A percentile compares a stretch with the other conserved stretches of the same genome.
Conservation (phyloP, 1,140 invertebrate species). For the Penaeus japonicus region DNA sequence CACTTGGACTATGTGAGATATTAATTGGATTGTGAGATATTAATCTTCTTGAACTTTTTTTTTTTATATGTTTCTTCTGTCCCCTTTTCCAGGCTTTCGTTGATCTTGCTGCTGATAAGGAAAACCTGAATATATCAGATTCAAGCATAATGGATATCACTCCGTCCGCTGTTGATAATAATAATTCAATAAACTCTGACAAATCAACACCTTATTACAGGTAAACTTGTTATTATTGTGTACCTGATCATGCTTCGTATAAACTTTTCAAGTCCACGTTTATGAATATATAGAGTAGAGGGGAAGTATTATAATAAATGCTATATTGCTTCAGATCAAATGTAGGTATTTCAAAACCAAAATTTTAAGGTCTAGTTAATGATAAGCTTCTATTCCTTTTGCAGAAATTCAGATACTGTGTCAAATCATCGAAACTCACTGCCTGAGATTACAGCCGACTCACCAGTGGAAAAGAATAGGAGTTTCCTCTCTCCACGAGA, state of each 20-base stretch:
- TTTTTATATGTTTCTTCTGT: background rate
- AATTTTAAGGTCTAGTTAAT: background rate
- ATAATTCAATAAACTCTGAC: constrained; percentile 34
- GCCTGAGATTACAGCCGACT: constrained; percentile 46
- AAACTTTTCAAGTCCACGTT: too few relatives aligned
- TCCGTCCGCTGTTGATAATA: constrained; percentile 44
- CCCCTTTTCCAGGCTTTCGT: constrained; percentile 27
- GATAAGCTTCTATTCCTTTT: background rate
- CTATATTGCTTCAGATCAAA: too few relatives aligned
- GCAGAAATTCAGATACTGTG: constrained; percentile 35
- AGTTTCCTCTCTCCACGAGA: constrained; percentile 3
- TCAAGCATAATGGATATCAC: background rate
- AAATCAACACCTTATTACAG: constrained; percentile 42
- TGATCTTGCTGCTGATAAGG: constrained; percentile 49
- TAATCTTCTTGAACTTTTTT: background rate
- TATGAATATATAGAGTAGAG: too few relatives aligned
- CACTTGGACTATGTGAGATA: background rate
- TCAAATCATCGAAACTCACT: constrained; percentile 48
- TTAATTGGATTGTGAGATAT: background rate
- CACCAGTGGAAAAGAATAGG: constrained; percentile 31
- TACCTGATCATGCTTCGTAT: too few relatives aligned
- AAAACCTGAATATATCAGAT: constrained; percentile 43
- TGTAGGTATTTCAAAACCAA: too few relatives aligned
- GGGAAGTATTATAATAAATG: too few relatives aligned
- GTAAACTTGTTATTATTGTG: too few relatives aligned